Conservation (phyloP, 2,888 invertebrate species). For the Pegoplata infirma region DNA sequence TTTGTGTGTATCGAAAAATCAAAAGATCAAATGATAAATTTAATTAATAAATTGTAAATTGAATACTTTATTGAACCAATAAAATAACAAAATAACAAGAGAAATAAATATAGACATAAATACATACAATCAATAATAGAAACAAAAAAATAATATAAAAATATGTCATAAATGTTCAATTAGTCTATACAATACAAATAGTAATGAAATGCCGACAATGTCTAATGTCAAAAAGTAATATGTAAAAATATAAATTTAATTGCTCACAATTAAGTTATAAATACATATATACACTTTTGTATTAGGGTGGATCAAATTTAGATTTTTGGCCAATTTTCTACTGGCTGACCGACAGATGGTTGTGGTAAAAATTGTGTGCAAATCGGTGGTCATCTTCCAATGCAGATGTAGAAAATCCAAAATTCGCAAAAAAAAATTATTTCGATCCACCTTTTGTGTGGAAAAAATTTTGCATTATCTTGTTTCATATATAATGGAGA, state of each 20-base stretch:
- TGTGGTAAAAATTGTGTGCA: too few species aligned
- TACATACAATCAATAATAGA: background rate
- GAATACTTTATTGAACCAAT: constrained; percentile 18
- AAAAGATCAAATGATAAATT: constrained; percentile 56
- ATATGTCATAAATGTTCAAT: constrained; percentile 41
- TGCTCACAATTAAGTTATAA: constrained; percentile 5
- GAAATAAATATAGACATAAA: background rate
- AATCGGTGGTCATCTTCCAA: too few species aligned
- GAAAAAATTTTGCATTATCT: too few species aligned
- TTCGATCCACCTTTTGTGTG: too few species aligned
- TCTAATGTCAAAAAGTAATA: constrained; percentile 34
- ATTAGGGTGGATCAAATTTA: too few species aligned
- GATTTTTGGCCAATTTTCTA: too few species aligned
- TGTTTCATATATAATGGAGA: too few species aligned
- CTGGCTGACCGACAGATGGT: too few species aligned
- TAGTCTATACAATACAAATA: constrained; percentile 20
- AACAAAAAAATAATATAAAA: constrained; percentile 4
- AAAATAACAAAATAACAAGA: background rate
- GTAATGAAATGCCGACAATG: constrained; percentile 25
- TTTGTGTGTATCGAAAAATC: constrained; percentile 23
- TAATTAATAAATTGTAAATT: constrained; percentile 47
- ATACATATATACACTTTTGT: too few species aligned
- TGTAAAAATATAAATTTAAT: constrained; percentile 12
- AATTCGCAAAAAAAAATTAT: too few species aligned
- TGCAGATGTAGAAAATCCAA: too few species aligned